Conservation (phyloP, 2,888 invertebrate genomes). For the Coleophora flavipennella region DNA sequence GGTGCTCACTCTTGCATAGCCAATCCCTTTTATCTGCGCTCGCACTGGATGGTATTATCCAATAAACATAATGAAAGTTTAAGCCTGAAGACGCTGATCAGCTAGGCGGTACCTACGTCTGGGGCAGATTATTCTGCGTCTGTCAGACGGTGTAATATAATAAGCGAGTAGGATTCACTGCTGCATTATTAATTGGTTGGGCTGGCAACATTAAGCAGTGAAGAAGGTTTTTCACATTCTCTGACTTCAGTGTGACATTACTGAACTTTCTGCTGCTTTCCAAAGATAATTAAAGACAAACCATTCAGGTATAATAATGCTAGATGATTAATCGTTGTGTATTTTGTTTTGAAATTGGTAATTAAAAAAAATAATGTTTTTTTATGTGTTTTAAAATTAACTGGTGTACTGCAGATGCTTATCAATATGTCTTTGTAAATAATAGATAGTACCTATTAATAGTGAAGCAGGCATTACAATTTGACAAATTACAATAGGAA, state of each 20-base stretch:
- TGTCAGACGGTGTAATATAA: constrained; percentile 38
- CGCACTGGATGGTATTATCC: constrained; percentile 66
- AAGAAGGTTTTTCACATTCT: background rate
- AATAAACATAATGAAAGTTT: constrained; percentile 73
- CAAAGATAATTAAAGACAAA: background rate
- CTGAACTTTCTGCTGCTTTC: background rate
- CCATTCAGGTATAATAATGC: no score
- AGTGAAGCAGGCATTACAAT: no score
- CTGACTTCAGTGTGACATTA: background rate
- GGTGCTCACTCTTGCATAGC: constrained; percentile 67
- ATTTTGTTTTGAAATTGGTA: no score
- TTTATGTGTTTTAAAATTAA: no score
- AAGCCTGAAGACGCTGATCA: constrained; percentile 60
- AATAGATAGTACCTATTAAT: no score
- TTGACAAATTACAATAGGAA: no score
- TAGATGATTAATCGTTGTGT: no score
- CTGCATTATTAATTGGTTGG: no score
- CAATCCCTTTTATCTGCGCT: constrained; percentile 63
- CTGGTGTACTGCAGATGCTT: no score
- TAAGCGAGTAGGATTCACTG: constrained; percentile 36
- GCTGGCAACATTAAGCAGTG: no score
- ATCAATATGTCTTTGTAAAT: no score
- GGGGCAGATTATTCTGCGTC: constrained; percentile 57
- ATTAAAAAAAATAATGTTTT: no score
- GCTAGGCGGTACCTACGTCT: constrained; percentile 46